phyloP scores from a whole-genome alignment of 2,888 invertebrate species.

The Nomada ruficornis region DNA sequence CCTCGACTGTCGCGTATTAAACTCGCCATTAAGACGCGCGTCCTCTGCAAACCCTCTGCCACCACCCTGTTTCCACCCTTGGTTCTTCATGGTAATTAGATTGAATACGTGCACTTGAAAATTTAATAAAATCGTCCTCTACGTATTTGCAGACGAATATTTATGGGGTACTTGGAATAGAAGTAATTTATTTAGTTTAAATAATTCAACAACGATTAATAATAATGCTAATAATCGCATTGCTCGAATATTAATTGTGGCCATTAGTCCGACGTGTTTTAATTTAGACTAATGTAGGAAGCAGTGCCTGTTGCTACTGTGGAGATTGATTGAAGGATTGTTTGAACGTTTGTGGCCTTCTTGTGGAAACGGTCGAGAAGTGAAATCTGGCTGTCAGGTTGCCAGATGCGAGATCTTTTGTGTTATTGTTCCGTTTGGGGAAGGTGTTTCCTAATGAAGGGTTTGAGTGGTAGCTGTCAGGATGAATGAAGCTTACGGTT shows the following conservation, averaged over 20 bases:
- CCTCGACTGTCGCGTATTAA: slow-evolving; percentile 14
- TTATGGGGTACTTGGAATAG: too few species aligned
- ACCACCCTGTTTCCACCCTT: not conserved
- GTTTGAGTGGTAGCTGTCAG: slow-evolving; percentile 47
- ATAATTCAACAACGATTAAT: too few species aligned
- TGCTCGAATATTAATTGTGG: too few species aligned
- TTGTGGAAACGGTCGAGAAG: not conserved
- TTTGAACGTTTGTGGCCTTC: not conserved
- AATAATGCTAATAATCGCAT: too few species aligned
- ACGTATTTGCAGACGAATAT: too few species aligned
- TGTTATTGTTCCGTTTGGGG: not conserved
- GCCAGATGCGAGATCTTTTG: slow-evolving; percentile 15
- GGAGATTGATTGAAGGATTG: not conserved
- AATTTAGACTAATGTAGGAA: too few species aligned
- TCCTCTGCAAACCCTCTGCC: not conserved
- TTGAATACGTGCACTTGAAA: not conserved
- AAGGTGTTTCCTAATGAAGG: slow-evolving; percentile 37
- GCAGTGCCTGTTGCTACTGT: not conserved
- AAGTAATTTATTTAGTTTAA: too few species aligned
- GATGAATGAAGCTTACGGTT: slow-evolving; percentile 67
- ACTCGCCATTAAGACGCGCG: slow-evolving; percentile 10
- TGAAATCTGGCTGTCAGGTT: not conserved
- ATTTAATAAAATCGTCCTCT: too few species aligned
- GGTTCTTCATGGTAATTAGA: not conserved
- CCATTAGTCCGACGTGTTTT: too few species aligned